phyloP scores from a whole-genome alignment of 2,113 vertebrate species.

The Podiceps cristatus region DNA sequence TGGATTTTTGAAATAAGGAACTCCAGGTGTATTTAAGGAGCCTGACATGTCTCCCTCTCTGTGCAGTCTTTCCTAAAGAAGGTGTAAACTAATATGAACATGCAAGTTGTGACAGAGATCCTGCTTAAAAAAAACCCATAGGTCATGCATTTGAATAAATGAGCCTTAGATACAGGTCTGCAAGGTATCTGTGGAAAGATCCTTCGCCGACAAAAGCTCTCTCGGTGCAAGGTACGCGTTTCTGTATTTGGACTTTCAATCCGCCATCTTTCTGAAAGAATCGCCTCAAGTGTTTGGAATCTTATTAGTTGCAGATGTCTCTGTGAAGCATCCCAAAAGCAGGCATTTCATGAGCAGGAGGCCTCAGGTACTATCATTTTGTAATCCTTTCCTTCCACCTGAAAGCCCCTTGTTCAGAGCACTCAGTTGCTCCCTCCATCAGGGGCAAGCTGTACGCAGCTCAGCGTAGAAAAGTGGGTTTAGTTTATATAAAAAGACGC shows the following conservation, averaged over 20 bases:
- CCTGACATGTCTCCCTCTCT: neutral
- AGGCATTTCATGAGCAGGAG: neutral
- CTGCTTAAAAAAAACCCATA: neutral
- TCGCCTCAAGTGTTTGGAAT: neutral
- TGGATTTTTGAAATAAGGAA: neutral
- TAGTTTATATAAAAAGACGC: neutral
- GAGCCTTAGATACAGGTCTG: neutral
- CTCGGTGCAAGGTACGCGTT: accelerated
- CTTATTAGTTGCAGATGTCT: neutral
- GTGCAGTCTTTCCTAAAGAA: neutral
- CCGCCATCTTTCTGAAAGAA: neutral
- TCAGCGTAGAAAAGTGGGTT: neutral
- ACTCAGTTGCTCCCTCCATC: neutral
- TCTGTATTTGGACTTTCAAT: neutral
- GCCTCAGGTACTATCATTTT: neutral
- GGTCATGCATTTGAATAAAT: neutral
- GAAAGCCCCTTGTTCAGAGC: neutral
- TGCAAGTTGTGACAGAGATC: neutral
- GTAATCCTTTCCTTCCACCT: neutral
- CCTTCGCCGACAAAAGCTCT: neutral
- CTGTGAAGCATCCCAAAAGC: neutral
- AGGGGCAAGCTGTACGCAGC: accelerated
- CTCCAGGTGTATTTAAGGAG: neutral
- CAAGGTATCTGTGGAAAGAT: neutral
- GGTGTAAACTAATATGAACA: neutral